Evolutionary conservation across 2,113 vertebrate species (phyloP).

Genomic region (Ardeotis arabs): DNA sequence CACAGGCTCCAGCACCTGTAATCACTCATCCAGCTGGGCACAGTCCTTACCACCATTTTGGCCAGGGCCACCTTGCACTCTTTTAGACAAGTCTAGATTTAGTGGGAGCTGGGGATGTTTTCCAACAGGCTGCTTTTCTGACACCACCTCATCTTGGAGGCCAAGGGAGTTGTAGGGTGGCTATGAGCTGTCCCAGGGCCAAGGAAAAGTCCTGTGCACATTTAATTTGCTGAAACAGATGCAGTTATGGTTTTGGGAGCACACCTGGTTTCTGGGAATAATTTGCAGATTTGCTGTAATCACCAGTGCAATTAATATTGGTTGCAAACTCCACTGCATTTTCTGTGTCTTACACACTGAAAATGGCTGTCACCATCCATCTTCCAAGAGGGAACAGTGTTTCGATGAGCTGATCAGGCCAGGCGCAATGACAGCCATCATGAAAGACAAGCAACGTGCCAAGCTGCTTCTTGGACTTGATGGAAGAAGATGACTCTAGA

Average conservation of each 20-base stretch:
- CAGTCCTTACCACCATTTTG: not conserved
- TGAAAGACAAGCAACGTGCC: not conserved
- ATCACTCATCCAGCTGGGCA: not conserved
- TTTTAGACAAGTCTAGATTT: not conserved
- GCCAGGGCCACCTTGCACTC: not conserved
- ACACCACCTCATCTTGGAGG: accelerated
- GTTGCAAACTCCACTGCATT: not conserved
- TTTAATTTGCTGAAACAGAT: not conserved
- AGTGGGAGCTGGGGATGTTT: not conserved
- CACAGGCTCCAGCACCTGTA: not conserved
- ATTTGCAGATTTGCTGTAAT: not conserved
- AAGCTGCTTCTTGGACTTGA: not conserved
- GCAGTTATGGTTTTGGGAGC: not conserved
- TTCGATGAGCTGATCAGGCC: not conserved
- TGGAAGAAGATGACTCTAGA: not conserved
- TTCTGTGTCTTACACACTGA: not conserved
- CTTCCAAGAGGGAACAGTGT: not conserved
- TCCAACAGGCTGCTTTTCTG: not conserved
- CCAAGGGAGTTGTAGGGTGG: not conserved
- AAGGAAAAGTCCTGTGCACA: not conserved
- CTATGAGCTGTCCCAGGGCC: not conserved
- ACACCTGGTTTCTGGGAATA: not conserved
- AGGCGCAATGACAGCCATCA: accelerated
- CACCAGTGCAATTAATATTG: not conserved
- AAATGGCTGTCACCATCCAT: not conserved